Base-by-base conservation (phyloP, 2,113 vertebrate genomes). In the Plecturocebus donacophilus region DNA sequence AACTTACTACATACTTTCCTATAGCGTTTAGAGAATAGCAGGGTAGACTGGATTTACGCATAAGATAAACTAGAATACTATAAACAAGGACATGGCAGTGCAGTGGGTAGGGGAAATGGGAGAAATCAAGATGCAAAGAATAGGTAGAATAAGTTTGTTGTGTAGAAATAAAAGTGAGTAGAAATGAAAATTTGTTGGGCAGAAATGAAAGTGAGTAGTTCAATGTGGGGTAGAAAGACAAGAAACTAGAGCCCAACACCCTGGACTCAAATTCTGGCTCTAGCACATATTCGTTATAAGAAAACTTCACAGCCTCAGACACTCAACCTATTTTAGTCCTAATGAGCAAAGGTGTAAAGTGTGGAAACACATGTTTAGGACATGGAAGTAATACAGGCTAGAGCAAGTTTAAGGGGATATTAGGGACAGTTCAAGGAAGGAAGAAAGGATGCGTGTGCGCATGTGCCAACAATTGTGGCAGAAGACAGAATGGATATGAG, bases 201-300 rank as follows among this genome's bases (percentile, higher is more conserved):
- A 80, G 70, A 70, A 83, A 87, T 73, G 27, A 49, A 92, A 87
- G 12, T 76, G 4, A 9, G 5, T 93, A 12, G 77, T 81, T 92
- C 17, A 52, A 13, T 5, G 13, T 17, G 27, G 17, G 40, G 35
- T 45, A 3, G 71, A 91, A 76, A 42, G 38, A 76, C 32, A 66
- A 52, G 56, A 49, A 68, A 75, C 23, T 64, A 56, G 73, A 94
- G 6, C 1, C 14, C 21, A 47, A 8, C 1, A 49, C 14, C 14
- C 17, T 30, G 21, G 40, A 30, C 75, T 96, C 40, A 93, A 52
- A 93, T 83, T 96, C 68, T 93, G 79, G 52, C 13, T 83, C 21
- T 21, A 87, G 73, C 12, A 77, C 9, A 49, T 21, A 14, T 56
- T 38, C 42, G 21, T 66, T 86, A 47, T n/a, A 66, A 96, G 70